Conservation (phyloP, 2,888 invertebrate species). For the Chorisops tibialis region DNA sequence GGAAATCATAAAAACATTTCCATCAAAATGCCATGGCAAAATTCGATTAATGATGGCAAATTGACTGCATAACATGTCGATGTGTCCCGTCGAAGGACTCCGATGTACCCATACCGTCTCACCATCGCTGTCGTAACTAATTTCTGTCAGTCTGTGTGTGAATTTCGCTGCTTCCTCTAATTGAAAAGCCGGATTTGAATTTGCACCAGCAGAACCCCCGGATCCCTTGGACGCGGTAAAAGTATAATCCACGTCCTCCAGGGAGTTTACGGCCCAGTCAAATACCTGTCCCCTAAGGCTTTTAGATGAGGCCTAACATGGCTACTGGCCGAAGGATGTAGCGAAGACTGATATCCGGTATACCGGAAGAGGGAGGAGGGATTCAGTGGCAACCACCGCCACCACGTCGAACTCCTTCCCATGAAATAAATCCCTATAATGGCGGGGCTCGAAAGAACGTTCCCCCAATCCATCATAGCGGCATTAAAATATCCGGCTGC, state of each 20-base stretch:
- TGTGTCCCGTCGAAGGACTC: neutral
- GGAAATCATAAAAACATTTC: neutral
- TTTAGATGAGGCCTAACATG: slow-evolving; percentile 15
- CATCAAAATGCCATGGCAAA: slow-evolving; percentile 3
- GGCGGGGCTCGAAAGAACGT: neutral
- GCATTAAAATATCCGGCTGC: neutral
- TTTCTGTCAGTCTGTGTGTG: slow-evolving; percentile 4
- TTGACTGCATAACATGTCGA: slow-evolving; percentile 18
- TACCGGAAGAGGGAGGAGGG: slow-evolving; percentile 5
- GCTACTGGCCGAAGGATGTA: neutral
- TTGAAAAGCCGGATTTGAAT: slow-evolving; percentile 23
- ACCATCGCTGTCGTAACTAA: slow-evolving; percentile 17
- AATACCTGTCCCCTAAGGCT: neutral
- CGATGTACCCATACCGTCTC: neutral
- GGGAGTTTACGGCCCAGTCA: slow-evolving; percentile 7
- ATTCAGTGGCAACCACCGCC: slow-evolving; percentile 5
- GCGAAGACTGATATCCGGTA: slow-evolving; percentile 7
- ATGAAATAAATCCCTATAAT: slow-evolving; percentile 17
- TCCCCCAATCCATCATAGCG: neutral
- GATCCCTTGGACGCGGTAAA: neutral
- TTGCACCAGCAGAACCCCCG: slow-evolving; percentile 1
- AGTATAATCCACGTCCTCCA: neutral
- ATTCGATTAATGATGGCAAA: slow-evolving; percentile 24
- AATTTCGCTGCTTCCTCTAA: slow-evolving; percentile 2
- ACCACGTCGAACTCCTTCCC: neutral